Evolutionary conservation across 2,797 vertebrate genomes (phyloP), one percentile per base, ranked within the genome.

Genomic region (Chanos chanos): DNA sequence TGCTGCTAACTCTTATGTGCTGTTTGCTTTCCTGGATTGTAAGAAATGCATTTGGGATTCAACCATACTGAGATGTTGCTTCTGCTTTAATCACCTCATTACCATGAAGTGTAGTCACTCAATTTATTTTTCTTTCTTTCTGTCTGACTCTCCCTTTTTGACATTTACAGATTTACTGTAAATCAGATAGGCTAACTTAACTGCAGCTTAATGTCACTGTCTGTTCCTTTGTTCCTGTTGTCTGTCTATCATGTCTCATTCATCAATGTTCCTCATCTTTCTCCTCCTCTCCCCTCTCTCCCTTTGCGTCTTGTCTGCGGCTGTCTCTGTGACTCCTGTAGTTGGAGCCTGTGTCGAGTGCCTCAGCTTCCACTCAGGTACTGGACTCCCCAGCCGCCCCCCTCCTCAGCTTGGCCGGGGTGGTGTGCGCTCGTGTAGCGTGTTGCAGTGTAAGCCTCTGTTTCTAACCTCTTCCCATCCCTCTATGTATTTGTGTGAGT

Each of bases 391-490:
- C 79, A 31, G 24, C 78, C 9, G 70, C 80, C 76, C 77, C 76
- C 76, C 80, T 81, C 72, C 81, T 82, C 73, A 83, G 84, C 79
- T 90, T 91, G 87, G 85, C 85, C 67, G 87, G 87, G 70, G 44
- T n/a, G n/a, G n/a, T 93, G 85, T 94, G 91, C 44, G 85, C 89
- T 83, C 85, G 85, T 16, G 91, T 91, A 73, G 82, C 88, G 0
- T 94, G 92, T 87, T 89, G 85, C 89, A 93, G 89, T 58, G 89
- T 94, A 93, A 96, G 92, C 87, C 82, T 74, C 61, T 75, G 73
- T 75, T 53, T 54, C 71, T 37, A 69, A 61, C 62, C 62, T 56
- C 8, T 1, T 58, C 66, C 56, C 62, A 51, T 61, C 24, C 1
- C 31, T 25, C 53, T 36, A 25, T 25, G 2, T 24, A 9, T 19